Conservation (phyloP, 1,140 invertebrate species). For the Lycorma delicatula region DNA sequence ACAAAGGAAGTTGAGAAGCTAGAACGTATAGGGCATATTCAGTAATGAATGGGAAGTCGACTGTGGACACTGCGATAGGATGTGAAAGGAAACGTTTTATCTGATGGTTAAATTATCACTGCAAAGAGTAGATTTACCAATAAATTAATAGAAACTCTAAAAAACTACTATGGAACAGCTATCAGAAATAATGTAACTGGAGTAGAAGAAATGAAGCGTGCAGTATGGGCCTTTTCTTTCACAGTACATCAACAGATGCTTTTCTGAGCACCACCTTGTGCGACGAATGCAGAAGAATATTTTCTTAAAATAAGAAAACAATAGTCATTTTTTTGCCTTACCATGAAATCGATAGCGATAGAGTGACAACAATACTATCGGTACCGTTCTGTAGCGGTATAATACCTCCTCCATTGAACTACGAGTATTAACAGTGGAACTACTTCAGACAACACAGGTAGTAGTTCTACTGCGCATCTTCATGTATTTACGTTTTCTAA, state of each 20-base stretch:
- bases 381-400: too few relatives aligned
- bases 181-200: slow-evolving; percentile 10
- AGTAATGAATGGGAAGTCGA: slow-evolving; percentile 14
- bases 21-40: slow-evolving; percentile 19
- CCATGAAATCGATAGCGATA: too few relatives aligned
- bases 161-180: slow-evolving; percentile 18
- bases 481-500: too few relatives aligned
- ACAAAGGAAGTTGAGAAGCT: slow-evolving; percentile 19
- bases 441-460: too few relatives aligned
- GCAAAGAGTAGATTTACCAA: neutral
- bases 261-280: too few relatives aligned
- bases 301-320: too few relatives aligned
- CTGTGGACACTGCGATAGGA: slow-evolving; percentile 4
- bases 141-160: neutral
- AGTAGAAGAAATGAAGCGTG: slow-evolving; percentile 17
- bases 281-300: too few relatives aligned
- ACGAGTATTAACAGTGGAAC: too few relatives aligned
- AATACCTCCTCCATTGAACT: too few relatives aligned
- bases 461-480: too few relatives aligned
- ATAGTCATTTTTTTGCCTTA: too few relatives aligned
- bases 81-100: neutral
- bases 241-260: slow-evolving; percentile 21
- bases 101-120: neutral
- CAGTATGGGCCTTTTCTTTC: slow-evolving; percentile 18
- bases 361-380: too few relatives aligned